Conservation (phyloP, 2,797 vertebrate species). For the Atherinosoma microstoma region DNA sequence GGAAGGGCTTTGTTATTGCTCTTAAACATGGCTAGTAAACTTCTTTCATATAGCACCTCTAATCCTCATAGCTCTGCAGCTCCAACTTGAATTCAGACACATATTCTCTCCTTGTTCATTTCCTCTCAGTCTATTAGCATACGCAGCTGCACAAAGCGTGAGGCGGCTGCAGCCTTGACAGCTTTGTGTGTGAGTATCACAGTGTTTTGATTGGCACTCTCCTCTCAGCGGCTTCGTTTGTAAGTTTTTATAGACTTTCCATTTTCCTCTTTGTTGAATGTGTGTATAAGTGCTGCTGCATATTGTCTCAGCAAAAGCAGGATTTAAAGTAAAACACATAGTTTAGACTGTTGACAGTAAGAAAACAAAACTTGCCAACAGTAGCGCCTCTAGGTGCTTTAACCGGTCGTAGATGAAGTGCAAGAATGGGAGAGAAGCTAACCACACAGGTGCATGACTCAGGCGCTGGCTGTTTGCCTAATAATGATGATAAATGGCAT, state of each 20-base stretch:
- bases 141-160: slow-evolving; percentile 13
- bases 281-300: slow-evolving; percentile 1
- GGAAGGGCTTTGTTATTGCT: slow-evolving; percentile 13
- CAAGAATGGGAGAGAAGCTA: slow-evolving; percentile 9
- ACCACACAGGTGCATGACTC: slow-evolving; percentile 17
- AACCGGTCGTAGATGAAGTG: slow-evolving; percentile 24
- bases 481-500: slow-evolving; percentile 63
- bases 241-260: slow-evolving; percentile 27
- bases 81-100: slow-evolving; percentile 32
- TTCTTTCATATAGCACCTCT: slow-evolving; percentile 6
- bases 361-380: slow-evolving; percentile 1
- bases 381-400: slow-evolving; percentile 27
- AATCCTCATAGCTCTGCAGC: slow-evolving; percentile 4
- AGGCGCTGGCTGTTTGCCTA: slow-evolving; percentile 39
- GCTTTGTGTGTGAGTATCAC: slow-evolving; percentile 15
- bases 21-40: slow-evolving; percentile 22
- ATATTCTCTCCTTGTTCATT: slow-evolving; percentile 9
- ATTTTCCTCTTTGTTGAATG: slow-evolving; percentile 5
- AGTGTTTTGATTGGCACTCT: slow-evolving; percentile 43
- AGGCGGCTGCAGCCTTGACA: slow-evolving; percentile 27
- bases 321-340: slow-evolving; percentile 36
- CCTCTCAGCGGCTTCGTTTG: slow-evolving; percentile 13
- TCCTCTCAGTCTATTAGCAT: slow-evolving; percentile 24
- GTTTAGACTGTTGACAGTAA: slow-evolving; percentile 6
- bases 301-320: neutral